These are phyloP conservation scores for Dissostichus mawsoni DNA, from an alignment of 2,113 vertebrate genomes.

Conservation along the genomic window DNA sequence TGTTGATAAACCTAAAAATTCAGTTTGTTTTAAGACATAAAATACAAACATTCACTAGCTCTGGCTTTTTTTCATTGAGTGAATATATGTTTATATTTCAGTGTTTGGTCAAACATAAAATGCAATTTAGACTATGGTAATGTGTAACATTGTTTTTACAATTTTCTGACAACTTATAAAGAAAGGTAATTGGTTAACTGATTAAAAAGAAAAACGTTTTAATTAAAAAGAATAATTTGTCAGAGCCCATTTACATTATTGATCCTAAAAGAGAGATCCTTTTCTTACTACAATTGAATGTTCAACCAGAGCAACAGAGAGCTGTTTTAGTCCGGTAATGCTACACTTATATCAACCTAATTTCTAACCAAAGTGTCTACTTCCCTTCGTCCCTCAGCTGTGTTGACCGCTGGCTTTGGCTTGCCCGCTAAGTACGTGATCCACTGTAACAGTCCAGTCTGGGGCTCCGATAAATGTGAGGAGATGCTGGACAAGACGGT, in stretches of 20 bases:
- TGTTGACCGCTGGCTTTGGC: constrained; percentile 90
- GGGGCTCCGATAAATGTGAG: constrained; percentile 97
- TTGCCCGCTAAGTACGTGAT: constrained; percentile 97
- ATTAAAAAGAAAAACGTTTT: too few relatives aligned
- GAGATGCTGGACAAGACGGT: constrained; percentile 98
- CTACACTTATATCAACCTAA: not conserved
- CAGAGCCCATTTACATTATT: not conserved
- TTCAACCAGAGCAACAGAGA: not conserved
- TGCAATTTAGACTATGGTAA: not conserved
- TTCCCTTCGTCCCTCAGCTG: constrained; percentile 81
- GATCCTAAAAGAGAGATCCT: not conserved
- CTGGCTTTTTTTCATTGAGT: not conserved
- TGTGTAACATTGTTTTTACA: not conserved
- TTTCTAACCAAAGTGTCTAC: not conserved
- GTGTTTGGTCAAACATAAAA: not conserved
- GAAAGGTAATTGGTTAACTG: not conserved
- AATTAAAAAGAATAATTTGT: too few relatives aligned
- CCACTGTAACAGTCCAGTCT: constrained; percentile 96
- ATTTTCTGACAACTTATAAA: not conserved
- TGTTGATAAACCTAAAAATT: too few relatives aligned
- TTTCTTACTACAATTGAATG: not conserved
- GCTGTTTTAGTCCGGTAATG: not conserved
- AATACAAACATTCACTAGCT: not conserved
- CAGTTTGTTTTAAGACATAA: not conserved
- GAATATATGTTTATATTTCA: too few relatives aligned